phyloP scores from a whole-genome alignment of 2,797 vertebrate genomes.

The Hozukius guyotensis region DNA sequence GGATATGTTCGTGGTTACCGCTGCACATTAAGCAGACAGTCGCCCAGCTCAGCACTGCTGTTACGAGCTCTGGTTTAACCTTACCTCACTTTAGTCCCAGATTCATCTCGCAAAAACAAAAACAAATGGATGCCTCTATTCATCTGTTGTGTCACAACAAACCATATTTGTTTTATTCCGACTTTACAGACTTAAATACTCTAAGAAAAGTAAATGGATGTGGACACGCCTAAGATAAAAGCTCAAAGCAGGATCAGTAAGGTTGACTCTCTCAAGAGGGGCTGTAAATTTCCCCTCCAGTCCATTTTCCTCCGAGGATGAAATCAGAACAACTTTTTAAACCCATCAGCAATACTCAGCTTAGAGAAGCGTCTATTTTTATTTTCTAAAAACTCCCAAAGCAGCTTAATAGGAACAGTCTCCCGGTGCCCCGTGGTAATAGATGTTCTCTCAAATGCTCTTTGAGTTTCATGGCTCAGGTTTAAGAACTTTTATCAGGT shows the following conservation, averaged over 20 bases:
- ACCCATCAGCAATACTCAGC: conserved; percentile 24
- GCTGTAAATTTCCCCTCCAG: conserved; percentile 22
- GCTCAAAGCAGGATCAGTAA: conserved; percentile 1
- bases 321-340: conserved; percentile 48
- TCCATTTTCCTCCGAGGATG: conserved; percentile 13
- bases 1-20: conserved; percentile 9
- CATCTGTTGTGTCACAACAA: background rate
- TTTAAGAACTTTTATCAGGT: conserved; percentile 12
- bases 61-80: background rate
- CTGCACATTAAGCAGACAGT: conserved; percentile 18
- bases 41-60: background rate
- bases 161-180: background rate
- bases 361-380: conserved; percentile 44
- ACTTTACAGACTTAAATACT: background rate
- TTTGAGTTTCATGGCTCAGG: conserved; percentile 17
- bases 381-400: conserved; percentile 48
- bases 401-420: conserved; percentile 52
- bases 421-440: conserved; percentile 40
- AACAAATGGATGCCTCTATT: background rate
- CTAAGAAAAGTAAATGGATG: conserved; percentile 5
- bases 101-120: background rate
- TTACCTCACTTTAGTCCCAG: background rate
- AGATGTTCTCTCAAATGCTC: conserved; percentile 41
- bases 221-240: conserved; percentile 4
- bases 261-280: background rate